Base-by-base conservation (phyloP, 2,113 vertebrate genomes). In the Anhinga anhinga region DNA sequence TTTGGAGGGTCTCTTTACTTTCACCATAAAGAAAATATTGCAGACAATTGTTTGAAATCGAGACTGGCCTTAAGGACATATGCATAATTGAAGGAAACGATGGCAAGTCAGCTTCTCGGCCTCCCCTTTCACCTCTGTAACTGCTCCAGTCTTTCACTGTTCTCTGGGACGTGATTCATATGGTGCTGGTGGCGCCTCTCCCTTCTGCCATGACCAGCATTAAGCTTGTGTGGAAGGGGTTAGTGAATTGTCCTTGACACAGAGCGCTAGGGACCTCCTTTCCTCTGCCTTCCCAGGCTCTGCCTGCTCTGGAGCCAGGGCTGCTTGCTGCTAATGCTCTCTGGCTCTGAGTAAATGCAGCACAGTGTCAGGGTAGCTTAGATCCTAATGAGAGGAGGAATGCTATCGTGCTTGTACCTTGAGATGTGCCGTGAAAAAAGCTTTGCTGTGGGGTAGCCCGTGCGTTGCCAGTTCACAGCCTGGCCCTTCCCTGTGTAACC, bases 121-220 rank as follows among this genome's bases (percentile, higher is more conserved):
- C 58, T 84, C 21, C 45, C 61, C 40, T 65, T 95, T 76, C 63
- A 56, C 74, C 29, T 52, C 53, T 70, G 58, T 26, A 53, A 36
- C 40, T 18, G 45, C 61, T 69, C 52, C 56, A 58, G 45, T 65
- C 81, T 93, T 81, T 81, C 69, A 23, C 59, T 52, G 63, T 40
- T 62, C 22, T n/a, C 30, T 47, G 44, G 13, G 21, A 15, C 2
- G 1, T 10, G n/a, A 25, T 65, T 80, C 1, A 0, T 32, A 5
- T 1, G 2, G 26, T 69, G 50, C 26, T 49, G 76, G 3, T 58
- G 78, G 47, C 34, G 52, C 34, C 49, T 67, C 26, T 82, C 45
- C 34, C 8, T 76, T 81, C 27, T 72, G 17, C 42, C 7, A 15
- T 16, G 11, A 65, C 23, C 55, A 61, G 23, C 40, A 2, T 36